Percentiles rank a stretch among this genome's conserved stretches.
Conservation (phyloP, 2,113 vertebrate species). For the Eonycteris spelaea region DNA sequence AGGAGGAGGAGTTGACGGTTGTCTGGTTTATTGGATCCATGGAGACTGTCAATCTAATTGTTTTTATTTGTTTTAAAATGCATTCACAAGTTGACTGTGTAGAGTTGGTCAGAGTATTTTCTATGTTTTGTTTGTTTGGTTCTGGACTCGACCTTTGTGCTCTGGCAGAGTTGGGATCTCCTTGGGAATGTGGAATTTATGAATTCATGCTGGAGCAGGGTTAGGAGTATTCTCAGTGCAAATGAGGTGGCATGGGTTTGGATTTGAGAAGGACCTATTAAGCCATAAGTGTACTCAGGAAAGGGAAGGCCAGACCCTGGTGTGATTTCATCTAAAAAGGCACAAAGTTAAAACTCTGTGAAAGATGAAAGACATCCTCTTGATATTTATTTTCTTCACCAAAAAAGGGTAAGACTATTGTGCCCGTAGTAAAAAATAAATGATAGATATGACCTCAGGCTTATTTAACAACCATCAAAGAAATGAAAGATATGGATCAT, state of each 20-base stretch:
- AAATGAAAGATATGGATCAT: slow-evolving; percentile 74
- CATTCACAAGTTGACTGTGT: background rate
- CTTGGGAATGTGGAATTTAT: background rate
- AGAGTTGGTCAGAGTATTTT: background rate
- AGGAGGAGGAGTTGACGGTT: background rate
- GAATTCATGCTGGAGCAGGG: background rate
- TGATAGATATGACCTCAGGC: slow-evolving; percentile 65
- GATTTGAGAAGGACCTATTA: background rate
- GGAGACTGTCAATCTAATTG: background rate
- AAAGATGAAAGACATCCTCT: slow-evolving; percentile 22
- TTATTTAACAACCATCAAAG: slow-evolving; percentile 72
- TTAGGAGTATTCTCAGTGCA: background rate
- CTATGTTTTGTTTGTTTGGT: background rate
- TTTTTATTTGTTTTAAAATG: background rate
- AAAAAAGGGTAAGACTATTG: slow-evolving; percentile 20
- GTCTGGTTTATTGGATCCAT: background rate
- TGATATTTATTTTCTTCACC: slow-evolving; percentile 31
- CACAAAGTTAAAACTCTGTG: background rate
- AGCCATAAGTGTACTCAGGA: background rate
- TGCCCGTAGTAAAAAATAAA: slow-evolving; percentile 69
- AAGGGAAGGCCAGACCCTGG: background rate
- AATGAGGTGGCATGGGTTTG: background rate
- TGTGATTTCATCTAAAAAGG: background rate
- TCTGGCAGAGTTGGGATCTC: background rate
- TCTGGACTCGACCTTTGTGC: background rate